Evolutionary conservation across 2,888 invertebrate genomes (phyloP).

Genomic region (Nephrotoma appendiculata): DNA sequence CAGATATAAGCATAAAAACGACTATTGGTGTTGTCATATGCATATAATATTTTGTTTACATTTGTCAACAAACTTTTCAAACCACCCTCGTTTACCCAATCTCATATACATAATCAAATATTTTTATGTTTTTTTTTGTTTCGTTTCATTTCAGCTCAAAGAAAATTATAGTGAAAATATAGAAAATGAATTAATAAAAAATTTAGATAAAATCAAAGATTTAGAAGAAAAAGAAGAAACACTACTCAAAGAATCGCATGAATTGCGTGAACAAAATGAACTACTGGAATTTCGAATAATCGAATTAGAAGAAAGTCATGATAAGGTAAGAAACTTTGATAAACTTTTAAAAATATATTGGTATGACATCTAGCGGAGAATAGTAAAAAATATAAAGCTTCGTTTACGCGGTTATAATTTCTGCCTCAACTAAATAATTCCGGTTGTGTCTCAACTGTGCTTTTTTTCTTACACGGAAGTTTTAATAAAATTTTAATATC

Average conservation of each 20-base stretch:
- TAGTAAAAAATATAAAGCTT: not conserved
- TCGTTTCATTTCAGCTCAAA: slow-evolving; percentile 19
- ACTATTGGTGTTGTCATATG: no score
- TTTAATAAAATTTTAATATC: not conserved
- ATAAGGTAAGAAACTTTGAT: slow-evolving; percentile 26
- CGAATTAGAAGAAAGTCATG: slow-evolving; percentile 54
- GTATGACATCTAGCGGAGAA: not conserved
- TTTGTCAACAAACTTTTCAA: no score
- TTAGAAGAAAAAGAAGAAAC: slow-evolving; percentile 39
- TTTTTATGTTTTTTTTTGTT: not conserved
- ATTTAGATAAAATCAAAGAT: slow-evolving; percentile 31
- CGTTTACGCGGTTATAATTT: not conserved
- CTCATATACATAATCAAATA: not conserved
- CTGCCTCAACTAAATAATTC: not conserved
- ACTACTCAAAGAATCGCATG: slow-evolving; percentile 50
- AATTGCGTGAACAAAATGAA: slow-evolving; percentile 65
- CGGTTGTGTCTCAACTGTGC: not conserved
- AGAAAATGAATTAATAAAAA: slow-evolving; percentile 18
- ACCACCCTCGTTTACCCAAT: no score
- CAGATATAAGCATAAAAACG: no score
- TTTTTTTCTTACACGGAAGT: not conserved
- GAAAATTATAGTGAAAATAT: slow-evolving; percentile 21
- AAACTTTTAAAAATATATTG: not conserved
- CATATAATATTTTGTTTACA: no score
- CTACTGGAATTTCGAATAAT: slow-evolving; percentile 63